A percentile compares a stretch with the other conserved stretches of the same genome.
Conservation (phyloP, 2,888 invertebrate genomes). For the Ectemnius cavifrons region DNA sequence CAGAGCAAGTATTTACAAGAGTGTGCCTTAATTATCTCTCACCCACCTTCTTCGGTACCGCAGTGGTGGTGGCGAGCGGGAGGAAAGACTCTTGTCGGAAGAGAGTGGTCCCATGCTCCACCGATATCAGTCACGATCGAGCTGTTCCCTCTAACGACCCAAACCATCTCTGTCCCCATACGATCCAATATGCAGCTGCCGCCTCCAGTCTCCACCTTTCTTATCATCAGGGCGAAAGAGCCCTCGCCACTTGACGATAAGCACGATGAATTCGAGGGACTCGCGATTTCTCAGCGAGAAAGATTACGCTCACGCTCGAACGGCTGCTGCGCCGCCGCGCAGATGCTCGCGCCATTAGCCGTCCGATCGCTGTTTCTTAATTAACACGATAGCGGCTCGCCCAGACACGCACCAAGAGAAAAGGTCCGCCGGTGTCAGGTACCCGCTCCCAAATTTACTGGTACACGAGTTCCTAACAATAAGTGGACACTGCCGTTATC, state of each 20-base stretch:
- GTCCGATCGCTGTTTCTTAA: constrained; percentile 19
- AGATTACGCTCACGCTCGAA: constrained; percentile 18
- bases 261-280: constrained; percentile 18
- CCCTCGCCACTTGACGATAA: constrained; percentile 28
- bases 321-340: not conserved
- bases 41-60: constrained; percentile 61
- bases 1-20: constrained; percentile 66
- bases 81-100: constrained; percentile 40
- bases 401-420: not conserved
- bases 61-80: constrained; percentile 35
- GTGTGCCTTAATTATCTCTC: constrained; percentile 76
- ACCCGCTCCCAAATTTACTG: no score
- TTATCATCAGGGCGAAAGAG: constrained; percentile 12
- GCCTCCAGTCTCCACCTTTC: constrained; percentile 20
- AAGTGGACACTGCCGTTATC: no score
- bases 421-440: no score
- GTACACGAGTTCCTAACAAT: no score
- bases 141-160: constrained; percentile 54
- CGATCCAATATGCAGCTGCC: constrained; percentile 39
- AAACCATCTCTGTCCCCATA: constrained; percentile 37
- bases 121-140: constrained; percentile 61
- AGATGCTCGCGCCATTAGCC: constrained; percentile 34
- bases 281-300: constrained; percentile 29
- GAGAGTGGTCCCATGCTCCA: no score
- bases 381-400: constrained; percentile 20